Evolutionary conservation across 2,113 vertebrate species (phyloP).

Genomic region (Oplegnathus fasciatus): DNA sequence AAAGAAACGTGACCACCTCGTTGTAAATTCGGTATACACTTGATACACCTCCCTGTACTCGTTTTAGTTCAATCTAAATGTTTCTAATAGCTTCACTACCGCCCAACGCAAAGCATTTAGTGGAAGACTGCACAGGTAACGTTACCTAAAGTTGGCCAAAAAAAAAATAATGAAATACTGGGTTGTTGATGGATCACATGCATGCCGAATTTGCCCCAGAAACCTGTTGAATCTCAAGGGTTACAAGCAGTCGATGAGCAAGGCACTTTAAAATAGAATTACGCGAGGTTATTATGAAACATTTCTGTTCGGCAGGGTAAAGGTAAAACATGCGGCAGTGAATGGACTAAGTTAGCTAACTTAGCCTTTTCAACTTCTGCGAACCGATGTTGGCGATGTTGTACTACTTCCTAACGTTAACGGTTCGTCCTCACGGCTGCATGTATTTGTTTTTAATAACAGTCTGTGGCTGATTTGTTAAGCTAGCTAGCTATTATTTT

Average conservation of each 20-base stretch:
- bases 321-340: background rate
- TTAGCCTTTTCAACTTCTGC: background rate
- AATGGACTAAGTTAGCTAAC: background rate
- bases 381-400: background rate
- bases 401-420: background rate
- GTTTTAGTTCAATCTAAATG: background rate
- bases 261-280: background rate
- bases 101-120: accelerated
- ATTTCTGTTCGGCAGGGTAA: accelerated
- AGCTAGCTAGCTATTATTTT: background rate
- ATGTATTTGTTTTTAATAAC: background rate
- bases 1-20: background rate
- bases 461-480: background rate
- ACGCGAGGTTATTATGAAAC: background rate
- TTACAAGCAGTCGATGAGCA: accelerated
- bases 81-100: background rate
- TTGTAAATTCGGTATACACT: background rate
- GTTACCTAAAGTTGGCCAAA: background rate
- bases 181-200: accelerated
- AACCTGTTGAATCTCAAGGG: accelerated
- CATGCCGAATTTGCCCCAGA: slow-evolving; percentile 27
- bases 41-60: background rate
- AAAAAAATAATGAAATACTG: background rate
- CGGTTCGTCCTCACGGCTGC: accelerated
- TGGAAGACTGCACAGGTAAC: too few relatives aligned